Evolutionary conservation across 2,797 vertebrate species (phyloP), one percentile per base, ranked within the genome.

Genomic region (Anas georgica): DNA sequence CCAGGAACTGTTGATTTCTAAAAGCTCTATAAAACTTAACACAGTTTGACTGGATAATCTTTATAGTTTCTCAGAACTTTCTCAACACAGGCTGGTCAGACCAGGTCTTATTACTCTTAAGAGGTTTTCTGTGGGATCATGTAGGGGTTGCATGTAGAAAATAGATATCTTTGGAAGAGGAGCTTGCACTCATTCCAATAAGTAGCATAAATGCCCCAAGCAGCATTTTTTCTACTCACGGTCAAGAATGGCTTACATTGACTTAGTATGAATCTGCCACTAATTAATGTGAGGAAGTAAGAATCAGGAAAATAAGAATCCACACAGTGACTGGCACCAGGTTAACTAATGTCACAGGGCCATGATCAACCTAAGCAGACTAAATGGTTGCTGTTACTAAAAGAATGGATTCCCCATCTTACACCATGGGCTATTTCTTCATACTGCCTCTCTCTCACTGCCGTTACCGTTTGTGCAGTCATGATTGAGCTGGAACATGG

Each of bases 241-340:
- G 2, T 28, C 86, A 90, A 86, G 41, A 82, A 39, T 12, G 22
- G 8, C 8, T 88, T 77, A 45, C 4, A 12, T 28, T 62, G 8
- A 4, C 31, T 88, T 55, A 63, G 12, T 52, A 43, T 45, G 29
- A 90, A 73, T 89, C 21, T 74, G 56, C 21, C 67, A 73, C 33
- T 82, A 84, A 70, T 18, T 90, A 59, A 69, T 43, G 58, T 21
- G 17, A 82, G 14, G 22, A 84, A 82, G 28, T 35, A 68, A 72
- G 77, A 84, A 84, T 33, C 23, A 52, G 35, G 56, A 80, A 92
- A 77, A 52, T 35, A 60, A 79, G 41, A 82, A 90, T 64, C 64
- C 22, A 13, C 67, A 52, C 3, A 64, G 60, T 85, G 64, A 64
- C 17, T 67, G 26, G 26, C 67, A 70, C 28, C 37, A 68, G 54